These are phyloP conservation scores for Denticeps clupeoides DNA, from an alignment of 2,797 vertebrate genomes.

Conservation along the genomic window DNA sequence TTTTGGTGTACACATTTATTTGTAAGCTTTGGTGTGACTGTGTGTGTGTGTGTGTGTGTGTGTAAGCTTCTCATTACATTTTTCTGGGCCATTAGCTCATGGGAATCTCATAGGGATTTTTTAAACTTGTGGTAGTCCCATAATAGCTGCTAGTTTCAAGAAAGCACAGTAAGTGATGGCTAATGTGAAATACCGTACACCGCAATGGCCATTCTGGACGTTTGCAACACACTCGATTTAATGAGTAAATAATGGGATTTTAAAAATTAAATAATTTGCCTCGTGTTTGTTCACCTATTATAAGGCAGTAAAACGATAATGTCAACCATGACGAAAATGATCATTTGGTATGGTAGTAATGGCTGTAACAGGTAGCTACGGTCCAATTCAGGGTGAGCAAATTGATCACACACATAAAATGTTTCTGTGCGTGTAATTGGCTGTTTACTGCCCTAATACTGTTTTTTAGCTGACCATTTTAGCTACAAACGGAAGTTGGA, in stretches of 20 bases:
- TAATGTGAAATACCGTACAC: slow-evolving; percentile 38
- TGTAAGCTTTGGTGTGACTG: background rate
- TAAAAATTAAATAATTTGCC: too few species aligned
- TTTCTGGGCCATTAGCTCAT: slow-evolving; percentile 53
- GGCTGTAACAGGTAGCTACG: background rate
- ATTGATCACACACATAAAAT: too few species aligned
- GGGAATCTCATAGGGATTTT: slow-evolving; percentile 42
- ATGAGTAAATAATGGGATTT: too few species aligned
- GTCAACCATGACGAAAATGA: background rate
- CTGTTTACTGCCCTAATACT: too few species aligned
- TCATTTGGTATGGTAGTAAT: background rate
- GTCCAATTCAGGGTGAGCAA: too few species aligned
- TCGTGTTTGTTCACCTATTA: slow-evolving; percentile 12
- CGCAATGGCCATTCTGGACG: too few species aligned
- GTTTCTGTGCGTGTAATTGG: too few species aligned
- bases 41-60: slow-evolving; percentile 17
- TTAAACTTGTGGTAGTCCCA: slow-evolving; percentile 44
- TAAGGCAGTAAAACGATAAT: background rate
- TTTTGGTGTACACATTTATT: slow-evolving; percentile 5
- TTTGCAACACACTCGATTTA: too few species aligned
- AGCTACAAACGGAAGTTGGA: too few species aligned
- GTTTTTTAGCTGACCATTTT: too few species aligned
- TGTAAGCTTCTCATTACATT: slow-evolving; percentile 31
- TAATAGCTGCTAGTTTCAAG: slow-evolving; percentile 54
- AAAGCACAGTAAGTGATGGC: slow-evolving; percentile 37